phyloP scores from a whole-genome alignment of 2,888 invertebrate genomes.

The Hirudinaria manillensis region DNA sequence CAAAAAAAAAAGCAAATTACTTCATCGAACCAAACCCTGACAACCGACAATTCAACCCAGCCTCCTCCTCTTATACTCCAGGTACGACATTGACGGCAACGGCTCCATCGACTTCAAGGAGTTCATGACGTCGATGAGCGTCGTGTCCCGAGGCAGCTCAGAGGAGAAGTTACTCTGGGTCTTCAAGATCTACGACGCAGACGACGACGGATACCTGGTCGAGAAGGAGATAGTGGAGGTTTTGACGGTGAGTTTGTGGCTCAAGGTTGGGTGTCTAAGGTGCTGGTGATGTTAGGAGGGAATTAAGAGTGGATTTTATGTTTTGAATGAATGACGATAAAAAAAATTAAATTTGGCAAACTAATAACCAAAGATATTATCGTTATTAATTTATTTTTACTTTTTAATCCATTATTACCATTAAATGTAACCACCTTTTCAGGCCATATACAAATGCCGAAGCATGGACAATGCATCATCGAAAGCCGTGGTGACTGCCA shows the following conservation, averaged over 20 bases:
- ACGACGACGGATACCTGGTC: conserved; percentile 29
- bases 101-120: conserved; percentile 36
- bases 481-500: conserved; percentile 19
- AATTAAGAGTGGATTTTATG: background rate
- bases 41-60: no score
- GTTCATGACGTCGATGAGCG: conserved; percentile 34
- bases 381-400: no score
- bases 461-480: background rate
- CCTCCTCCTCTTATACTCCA: no score
- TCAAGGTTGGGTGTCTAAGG: background rate
- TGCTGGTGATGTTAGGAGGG: background rate
- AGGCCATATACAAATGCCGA: conserved; percentile 29
- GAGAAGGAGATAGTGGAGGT: conserved; percentile 31
- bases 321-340: background rate
- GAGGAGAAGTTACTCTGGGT: conserved; percentile 35
- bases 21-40: no score
- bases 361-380: no score
- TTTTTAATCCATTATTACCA: no score
- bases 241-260: conserved; percentile 27
- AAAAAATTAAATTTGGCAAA: background rate
- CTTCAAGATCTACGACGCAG: conserved; percentile 35
- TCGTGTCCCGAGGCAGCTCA: conserved; percentile 28
- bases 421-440: background rate
- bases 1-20: no score
- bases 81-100: conserved; percentile 34